A percentile compares a stretch with the other conserved stretches of the same genome.
Evolutionary conservation across 2,797 vertebrate species (phyloP).

Genomic region (Odontamblyopus rebecca): DNA sequence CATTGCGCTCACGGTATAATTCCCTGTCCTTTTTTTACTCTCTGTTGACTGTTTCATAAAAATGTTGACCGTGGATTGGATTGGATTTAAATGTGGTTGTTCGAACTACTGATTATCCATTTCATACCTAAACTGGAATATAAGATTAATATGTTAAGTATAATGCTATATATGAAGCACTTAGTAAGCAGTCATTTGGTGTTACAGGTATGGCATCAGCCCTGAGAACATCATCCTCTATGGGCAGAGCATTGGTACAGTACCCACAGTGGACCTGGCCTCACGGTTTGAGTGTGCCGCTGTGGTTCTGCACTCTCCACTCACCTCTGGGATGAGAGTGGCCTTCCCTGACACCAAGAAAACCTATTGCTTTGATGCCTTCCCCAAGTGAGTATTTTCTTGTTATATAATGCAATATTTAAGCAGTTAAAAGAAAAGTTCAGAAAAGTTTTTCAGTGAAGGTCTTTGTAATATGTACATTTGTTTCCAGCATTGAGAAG

Average conservation of each 20-base stretch:
- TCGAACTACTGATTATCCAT: neutral
- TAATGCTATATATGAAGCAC: too few relatives aligned
- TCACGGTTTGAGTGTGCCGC: slow-evolving; percentile 97
- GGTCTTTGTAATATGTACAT: neutral
- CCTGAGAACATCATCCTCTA: slow-evolving; percentile 97
- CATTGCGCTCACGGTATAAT: slow-evolving; percentile 87
- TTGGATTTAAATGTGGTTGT: neutral
- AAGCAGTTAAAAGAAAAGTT: too few relatives aligned
- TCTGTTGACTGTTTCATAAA: neutral
- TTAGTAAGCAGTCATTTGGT: neutral
- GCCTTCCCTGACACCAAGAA: slow-evolving; percentile 99
- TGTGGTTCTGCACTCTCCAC: slow-evolving; percentile 94
- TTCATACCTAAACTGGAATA: neutral
- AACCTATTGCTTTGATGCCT: slow-evolving; percentile 97
- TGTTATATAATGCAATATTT: too few relatives aligned
- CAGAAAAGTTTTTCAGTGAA: neutral
- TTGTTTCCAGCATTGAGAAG: slow-evolving; percentile 90
- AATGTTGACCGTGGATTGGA: neutral
- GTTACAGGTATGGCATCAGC: slow-evolving; percentile 91
- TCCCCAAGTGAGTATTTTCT: slow-evolving; percentile 88
- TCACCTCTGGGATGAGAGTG: slow-evolving; percentile 97
- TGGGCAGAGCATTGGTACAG: slow-evolving; percentile 95
- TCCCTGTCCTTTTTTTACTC: neutral
- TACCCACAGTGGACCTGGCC: slow-evolving; percentile 95
- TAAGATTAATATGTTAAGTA: neutral